Conservation (phyloP, 1,140 invertebrate genomes). For the Ooceraea biroi region DNA sequence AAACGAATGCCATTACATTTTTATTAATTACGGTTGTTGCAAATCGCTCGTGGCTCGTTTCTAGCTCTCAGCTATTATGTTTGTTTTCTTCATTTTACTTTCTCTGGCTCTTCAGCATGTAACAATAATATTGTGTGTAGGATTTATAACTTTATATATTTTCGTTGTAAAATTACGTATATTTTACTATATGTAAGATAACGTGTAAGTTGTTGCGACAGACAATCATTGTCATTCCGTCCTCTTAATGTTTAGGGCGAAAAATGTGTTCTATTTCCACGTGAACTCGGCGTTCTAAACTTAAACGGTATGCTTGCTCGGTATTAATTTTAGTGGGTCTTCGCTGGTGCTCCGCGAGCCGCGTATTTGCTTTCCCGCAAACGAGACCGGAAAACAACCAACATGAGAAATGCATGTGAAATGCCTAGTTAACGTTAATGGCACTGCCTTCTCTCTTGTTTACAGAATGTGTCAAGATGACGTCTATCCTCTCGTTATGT, state of each 20-base stretch:
- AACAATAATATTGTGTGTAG: not conserved
- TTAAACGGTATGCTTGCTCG: slow-evolving; percentile 78
- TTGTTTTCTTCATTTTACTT: not conserved
- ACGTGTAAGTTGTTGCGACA: not conserved
- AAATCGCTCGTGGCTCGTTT: not conserved
- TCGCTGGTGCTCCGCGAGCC: slow-evolving; percentile 50
- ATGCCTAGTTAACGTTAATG: slow-evolving; percentile 39
- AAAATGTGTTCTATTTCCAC: slow-evolving; percentile 84
- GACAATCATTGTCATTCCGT: not conserved
- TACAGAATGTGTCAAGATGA: slow-evolving; percentile 86
- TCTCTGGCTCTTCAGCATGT: not conserved
- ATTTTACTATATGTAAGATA: not conserved
- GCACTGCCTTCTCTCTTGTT: slow-evolving; percentile 72
- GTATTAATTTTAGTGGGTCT: slow-evolving; percentile 80
- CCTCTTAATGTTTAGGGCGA: slow-evolving; percentile 26
- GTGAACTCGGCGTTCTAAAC: slow-evolving; percentile 81
- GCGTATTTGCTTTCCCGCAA: slow-evolving; percentile 34
- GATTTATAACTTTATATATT: slow-evolving; percentile 10
- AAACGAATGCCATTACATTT: slow-evolving; percentile 8
- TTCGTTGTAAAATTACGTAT: too few relatives aligned
- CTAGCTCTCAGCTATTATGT: not conserved
- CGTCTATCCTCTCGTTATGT: slow-evolving; percentile 78
- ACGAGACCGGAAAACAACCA: slow-evolving; percentile 55
- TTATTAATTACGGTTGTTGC: not conserved
- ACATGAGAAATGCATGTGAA: slow-evolving; percentile 36